Conservation (phyloP, 2,113 vertebrate species). For the Prunella himalayana region DNA sequence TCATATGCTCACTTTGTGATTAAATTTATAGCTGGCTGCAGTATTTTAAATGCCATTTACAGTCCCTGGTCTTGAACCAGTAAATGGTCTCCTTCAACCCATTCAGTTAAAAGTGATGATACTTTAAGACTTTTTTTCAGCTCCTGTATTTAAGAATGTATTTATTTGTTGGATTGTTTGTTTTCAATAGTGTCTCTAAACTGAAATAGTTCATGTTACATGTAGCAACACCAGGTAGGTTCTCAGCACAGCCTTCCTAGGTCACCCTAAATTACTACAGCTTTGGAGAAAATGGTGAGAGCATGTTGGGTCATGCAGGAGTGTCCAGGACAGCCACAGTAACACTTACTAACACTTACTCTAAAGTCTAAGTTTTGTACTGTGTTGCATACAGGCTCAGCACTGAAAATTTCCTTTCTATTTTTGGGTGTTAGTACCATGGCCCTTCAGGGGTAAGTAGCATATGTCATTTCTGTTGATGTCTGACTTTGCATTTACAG, state of each 20-base stretch:
- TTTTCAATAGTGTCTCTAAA: not conserved
- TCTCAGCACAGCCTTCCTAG: not conserved
- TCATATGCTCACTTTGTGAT: not conserved
- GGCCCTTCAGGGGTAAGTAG: not conserved
- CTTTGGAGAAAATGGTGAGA: not conserved
- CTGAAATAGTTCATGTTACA: not conserved
- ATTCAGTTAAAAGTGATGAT: not conserved
- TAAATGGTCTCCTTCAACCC: not conserved
- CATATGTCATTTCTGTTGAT: not conserved
- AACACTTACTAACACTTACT: not conserved
- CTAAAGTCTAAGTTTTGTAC: not conserved
- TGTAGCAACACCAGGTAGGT: not conserved
- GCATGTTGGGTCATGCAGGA: not conserved
- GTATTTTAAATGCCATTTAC: not conserved
- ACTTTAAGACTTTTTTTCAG: not conserved
- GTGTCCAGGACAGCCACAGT: not conserved
- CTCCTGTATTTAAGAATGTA: not conserved
- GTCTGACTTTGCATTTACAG: not conserved
- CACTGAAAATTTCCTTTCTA: not conserved
- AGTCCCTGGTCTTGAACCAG: not conserved
- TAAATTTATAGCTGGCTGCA: not conserved
- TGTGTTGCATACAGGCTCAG: accelerated
- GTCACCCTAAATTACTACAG: not conserved
- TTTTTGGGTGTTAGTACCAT: not conserved
- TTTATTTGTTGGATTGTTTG: not conserved